A percentile compares a stretch with the other conserved stretches of the same genome.
These are phyloP conservation scores for Phymorhynchus buccinoides DNA, from an alignment of 1,140 invertebrate species.

Conservation along the genomic window DNA sequence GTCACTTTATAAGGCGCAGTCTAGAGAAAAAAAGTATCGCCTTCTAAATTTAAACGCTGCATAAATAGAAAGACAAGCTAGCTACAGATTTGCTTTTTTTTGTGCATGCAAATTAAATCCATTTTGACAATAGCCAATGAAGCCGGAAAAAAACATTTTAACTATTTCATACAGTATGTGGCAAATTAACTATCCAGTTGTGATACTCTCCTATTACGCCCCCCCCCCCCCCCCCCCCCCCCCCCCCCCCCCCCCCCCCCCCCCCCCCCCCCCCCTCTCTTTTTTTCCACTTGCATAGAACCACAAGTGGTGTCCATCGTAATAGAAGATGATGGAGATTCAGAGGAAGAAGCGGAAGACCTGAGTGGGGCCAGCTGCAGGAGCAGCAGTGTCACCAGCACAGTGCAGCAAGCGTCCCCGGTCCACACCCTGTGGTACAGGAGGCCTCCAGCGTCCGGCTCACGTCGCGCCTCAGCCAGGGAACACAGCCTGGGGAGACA, in stretches of 20 bases:
- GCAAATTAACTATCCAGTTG: not conserved
- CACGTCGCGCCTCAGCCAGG: not conserved
- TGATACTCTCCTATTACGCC: not conserved
- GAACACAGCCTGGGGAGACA: not conserved
- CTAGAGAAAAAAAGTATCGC: no score
- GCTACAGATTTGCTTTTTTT: no score
- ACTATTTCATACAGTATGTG: no score
- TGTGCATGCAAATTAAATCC: no score
- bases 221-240: no score
- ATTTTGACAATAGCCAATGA: no score
- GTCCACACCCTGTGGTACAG: conserved; percentile 6
- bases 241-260: no score
- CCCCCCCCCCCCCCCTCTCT: no score
- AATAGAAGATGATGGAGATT: conserved; percentile 29
- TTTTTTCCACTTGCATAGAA: not conserved
- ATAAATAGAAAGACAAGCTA: no score
- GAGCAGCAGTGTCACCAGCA: not conserved
- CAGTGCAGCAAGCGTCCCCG: not conserved
- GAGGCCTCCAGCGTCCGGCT: not conserved
- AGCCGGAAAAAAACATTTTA: no score
- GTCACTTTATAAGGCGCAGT: no score
- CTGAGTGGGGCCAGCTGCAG: not conserved
- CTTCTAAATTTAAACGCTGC: no score
- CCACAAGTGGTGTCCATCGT: conserved; percentile 20
- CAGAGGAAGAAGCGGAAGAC: not conserved